Base-by-base conservation (phyloP, 1,140 invertebrate species). In the Neuroterus valhalla region DNA sequence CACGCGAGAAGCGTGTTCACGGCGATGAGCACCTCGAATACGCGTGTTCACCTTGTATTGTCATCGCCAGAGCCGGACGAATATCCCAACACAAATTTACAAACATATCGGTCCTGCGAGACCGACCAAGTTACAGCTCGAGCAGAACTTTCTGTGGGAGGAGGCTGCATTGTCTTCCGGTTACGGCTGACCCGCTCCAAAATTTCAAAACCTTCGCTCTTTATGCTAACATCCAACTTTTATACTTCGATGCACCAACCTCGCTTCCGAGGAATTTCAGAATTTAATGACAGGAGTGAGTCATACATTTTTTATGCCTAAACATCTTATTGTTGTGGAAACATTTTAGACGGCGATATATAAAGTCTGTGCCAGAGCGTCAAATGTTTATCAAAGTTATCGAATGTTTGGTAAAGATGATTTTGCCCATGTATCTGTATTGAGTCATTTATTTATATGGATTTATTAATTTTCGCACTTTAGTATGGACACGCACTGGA, bases 1-100 rank as follows among this genome's bases (percentile, higher is more conserved):
- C 82, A 83, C 73, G 78, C 74, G 77, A 85, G 80, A 77, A 82
- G 79, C 79, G 69, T 70, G 74, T 79, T 78, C 79, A 78, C 77
- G 74, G 70, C 77, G 77, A 80, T 79, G 80, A 79, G 73, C 77
- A 79, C 78, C 52, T 79, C 71, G 78, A 77, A 66, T 38, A 68
- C 26, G 67, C 17, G 31, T 70, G 66, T 70, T 70, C 19, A 70
- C 45, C 2, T 44, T 23, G 44, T 75, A 74, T 78, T 78, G 78
- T 75, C 70, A 72, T 44, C 69, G 68, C 21, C 44, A 50, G 73
- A 80, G 68, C 21, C 44, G 62, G 73, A 80, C 52, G 52, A 62
- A 62, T 62, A 31, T 21, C 2, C 26, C 10, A 31, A 62, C 52
- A 21, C 50, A 19, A 19, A 62, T 31, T 62, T 62, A 62, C 23